Conservation (phyloP, 2,797 vertebrate species). For the Platyrinchus mystaceus region DNA sequence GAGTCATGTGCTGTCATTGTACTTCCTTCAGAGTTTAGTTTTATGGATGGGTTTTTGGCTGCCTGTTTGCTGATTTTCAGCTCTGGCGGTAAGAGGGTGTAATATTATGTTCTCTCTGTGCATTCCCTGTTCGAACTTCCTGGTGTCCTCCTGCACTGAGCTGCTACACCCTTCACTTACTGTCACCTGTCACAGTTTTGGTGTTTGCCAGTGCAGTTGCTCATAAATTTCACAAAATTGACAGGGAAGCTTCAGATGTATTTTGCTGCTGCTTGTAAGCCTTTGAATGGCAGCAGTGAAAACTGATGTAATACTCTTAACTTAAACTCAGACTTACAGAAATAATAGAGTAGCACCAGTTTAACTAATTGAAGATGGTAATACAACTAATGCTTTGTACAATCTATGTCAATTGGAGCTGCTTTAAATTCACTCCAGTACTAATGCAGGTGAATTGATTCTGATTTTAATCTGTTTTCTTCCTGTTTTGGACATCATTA, state of each 20-base stretch:
- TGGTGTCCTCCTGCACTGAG: background rate
- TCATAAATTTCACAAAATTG: background rate
- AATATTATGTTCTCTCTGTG: background rate
- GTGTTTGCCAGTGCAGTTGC: background rate
- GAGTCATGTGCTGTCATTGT: background rate
- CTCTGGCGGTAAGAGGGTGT: background rate
- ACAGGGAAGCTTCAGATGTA: background rate
- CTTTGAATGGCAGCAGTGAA: background rate
- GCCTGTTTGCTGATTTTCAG: background rate
- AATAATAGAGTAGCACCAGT: background rate
- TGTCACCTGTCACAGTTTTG: background rate
- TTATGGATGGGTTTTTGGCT: background rate
- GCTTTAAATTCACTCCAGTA: background rate
- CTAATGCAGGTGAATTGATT: background rate
- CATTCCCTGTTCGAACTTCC: background rate
- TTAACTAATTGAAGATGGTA: background rate
- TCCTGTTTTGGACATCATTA: background rate
- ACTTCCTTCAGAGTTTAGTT: background rate
- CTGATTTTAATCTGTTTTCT: background rate
- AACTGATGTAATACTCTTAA: background rate
- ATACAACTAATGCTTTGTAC: background rate
- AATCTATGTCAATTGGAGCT: fast-evolving
- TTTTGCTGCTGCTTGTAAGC: background rate
- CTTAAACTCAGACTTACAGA: background rate
- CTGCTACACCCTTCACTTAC: background rate